Evolutionary conservation across 2,113 vertebrate species (phyloP), one percentile per base, ranked within the genome.

Genomic region (Elachura formosa): DNA sequence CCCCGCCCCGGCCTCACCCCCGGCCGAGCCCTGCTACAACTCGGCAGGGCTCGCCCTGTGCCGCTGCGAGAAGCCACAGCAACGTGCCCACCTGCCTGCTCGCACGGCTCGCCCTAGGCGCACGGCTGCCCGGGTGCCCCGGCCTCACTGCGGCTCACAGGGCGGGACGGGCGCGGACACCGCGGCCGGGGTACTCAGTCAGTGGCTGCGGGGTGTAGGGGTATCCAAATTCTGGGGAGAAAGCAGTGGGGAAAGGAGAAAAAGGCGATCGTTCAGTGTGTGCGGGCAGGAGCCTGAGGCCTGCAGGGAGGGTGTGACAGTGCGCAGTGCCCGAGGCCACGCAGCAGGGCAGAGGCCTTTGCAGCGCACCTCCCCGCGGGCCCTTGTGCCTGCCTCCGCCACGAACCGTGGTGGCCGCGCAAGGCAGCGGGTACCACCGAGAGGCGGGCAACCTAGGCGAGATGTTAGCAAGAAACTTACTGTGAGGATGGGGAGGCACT

Each of bases 31-130:
- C n/a, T n/a, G n/a, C n/a, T n/a, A n/a, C n/a, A n/a, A 1, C 23
- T 4, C 13, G 8, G 0, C 8, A 1, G 14, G 24, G 13, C 1
- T 8, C 10, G 6, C 34, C 0, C 14, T 7, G 38, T 45, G 25
- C 7, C 2, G 1, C 2, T 4, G 51, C 13, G 43, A 6, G 14
- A 26, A 25, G 21, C 23, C 10, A 8, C 55, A 10, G 6, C 14
- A 11, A 36, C 3, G 13, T 8, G 48, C 4, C 20, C 36, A 0
- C 11, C 41, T 12, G 23, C 19, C 67, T 38, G 8, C 33, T 14
- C 25, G 38, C 18, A 6, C 10, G 10, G 41, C 20, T n/a, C 10
- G 4, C 31, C 34, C 22, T 11, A 2, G 46, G 31, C 21, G 17
- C 33, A 5, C 4, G 5, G 25, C 1, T 26, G 71, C 25, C 11